Percentiles rank a stretch among this genome's conserved stretches.
phyloP scores from a whole-genome alignment of 2,113 vertebrate species.

The Periophthalmus modestus region DNA sequence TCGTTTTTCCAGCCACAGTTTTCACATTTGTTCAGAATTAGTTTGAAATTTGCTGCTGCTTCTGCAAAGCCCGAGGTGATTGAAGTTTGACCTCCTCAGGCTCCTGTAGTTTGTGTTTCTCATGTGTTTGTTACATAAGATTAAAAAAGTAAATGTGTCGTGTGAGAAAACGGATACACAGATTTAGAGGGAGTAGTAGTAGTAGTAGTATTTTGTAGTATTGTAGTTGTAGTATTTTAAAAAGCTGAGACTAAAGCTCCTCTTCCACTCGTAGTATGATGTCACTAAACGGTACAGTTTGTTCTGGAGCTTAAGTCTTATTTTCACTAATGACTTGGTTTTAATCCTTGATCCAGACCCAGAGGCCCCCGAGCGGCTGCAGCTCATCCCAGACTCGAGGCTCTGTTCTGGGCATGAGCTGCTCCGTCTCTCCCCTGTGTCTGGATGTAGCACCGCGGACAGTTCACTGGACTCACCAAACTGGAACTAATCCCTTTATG shows the following conservation, averaged over 20 bases:
- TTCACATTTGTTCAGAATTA: not conserved
- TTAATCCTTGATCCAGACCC: not conserved
- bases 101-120: not conserved
- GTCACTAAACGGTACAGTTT: no score
- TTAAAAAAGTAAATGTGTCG: not conserved
- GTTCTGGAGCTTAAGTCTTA: no score
- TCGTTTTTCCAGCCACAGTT: not conserved
- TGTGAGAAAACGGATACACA: not conserved
- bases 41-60: not conserved
- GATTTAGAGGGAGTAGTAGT: no score
- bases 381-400: constrained; percentile 23
- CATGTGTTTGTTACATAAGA: not conserved
- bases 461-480: constrained; percentile 19
- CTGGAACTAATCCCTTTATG: constrained; percentile 22
- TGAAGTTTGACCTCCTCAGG: not conserved
- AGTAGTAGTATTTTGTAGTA: no score
- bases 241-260: no score
- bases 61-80: not conserved
- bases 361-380: not conserved
- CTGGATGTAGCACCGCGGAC: constrained; percentile 27
- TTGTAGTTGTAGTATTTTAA: no score
- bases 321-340: no score
- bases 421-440: constrained; percentile 8
- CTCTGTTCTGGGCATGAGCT: constrained; percentile 10
- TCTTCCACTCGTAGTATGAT: no score